Evolutionary conservation across 2,888 invertebrate species (phyloP).

Genomic region (Acronicta leporina): DNA sequence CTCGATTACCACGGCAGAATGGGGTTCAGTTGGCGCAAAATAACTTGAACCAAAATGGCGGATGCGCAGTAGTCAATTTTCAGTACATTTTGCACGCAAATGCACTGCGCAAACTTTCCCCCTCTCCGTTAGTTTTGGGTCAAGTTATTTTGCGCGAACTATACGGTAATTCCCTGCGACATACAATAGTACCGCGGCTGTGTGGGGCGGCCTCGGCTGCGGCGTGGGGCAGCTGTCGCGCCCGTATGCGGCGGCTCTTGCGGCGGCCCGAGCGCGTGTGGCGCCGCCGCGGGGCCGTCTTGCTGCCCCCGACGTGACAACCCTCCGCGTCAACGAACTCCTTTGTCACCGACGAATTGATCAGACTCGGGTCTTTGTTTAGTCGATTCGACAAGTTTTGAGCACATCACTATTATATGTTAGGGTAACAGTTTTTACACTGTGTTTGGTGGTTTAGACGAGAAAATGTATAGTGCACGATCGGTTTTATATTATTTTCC

Average conservation of each 20-base stretch:
- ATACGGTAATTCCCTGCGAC: slow-evolving; percentile 37
- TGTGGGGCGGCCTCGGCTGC: slow-evolving; percentile 3
- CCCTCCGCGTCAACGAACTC: slow-evolving; percentile 15
- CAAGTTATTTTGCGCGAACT: no score
- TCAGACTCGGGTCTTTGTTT: slow-evolving; percentile 7
- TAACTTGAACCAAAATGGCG: no score
- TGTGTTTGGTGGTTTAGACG: no score
- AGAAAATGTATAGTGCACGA: no score
- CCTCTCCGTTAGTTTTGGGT: no score
- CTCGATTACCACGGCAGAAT: no score
- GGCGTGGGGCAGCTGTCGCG: slow-evolving; percentile 40
- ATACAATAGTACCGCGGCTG: slow-evolving; percentile 49
- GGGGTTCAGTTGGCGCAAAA: no score
- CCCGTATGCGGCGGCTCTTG: slow-evolving; percentile 70
- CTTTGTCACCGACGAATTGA: slow-evolving; percentile 30
- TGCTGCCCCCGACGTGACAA: slow-evolving; percentile 23
- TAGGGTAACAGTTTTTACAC: no score
- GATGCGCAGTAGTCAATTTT: no score
- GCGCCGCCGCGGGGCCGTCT: slow-evolving; percentile 68
- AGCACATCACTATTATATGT: not conserved
- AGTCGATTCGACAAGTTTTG: slow-evolving; percentile 16
- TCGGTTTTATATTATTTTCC: no score
- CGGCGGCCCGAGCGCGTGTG: slow-evolving; percentile 79
- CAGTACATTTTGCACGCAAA: no score
- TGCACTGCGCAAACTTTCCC: no score